Percentiles rank a stretch among this genome's conserved stretches.
These are phyloP conservation scores for Arrhopalites spinosus DNA, from an alignment of 2,888 invertebrate genomes.

Conservation along the genomic window DNA sequence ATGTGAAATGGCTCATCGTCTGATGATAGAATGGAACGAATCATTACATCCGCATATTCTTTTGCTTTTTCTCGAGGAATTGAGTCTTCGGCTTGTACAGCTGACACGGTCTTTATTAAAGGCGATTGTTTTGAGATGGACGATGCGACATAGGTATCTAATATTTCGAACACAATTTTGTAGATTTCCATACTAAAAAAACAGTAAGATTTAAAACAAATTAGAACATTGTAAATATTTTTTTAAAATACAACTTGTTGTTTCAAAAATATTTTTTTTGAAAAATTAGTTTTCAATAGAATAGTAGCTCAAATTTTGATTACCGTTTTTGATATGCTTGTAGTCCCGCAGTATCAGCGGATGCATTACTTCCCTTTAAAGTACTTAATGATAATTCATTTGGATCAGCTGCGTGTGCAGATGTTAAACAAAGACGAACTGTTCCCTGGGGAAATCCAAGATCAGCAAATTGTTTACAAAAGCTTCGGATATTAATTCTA, in stretches of 20 bases:
- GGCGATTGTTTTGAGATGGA: slow-evolving; percentile 48
- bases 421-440: slow-evolving; percentile 49
- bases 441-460: slow-evolving; percentile 55
- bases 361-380: slow-evolving; percentile 38
- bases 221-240: neutral
- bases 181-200: slow-evolving; percentile 49
- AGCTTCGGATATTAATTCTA: slow-evolving; percentile 50
- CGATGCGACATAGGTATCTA: slow-evolving; percentile 46
- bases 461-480: slow-evolving; percentile 54
- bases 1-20: slow-evolving; percentile 88
- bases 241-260: neutral
- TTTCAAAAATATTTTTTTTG: neutral
- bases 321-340: slow-evolving; percentile 51
- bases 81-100: slow-evolving; percentile 36
- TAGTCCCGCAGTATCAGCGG: slow-evolving; percentile 44
- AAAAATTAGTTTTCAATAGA: no score
- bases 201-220: neutral
- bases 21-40: slow-evolving; percentile 57
- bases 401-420: slow-evolving; percentile 53
- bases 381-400: slow-evolving; percentile 50
- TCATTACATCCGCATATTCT: slow-evolving; percentile 50
- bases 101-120: slow-evolving; percentile 22
- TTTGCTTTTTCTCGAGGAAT: slow-evolving; percentile 44
- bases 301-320: neutral
- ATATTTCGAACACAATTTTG: slow-evolving; percentile 53